Evolutionary conservation across 2,113 vertebrate species (phyloP).

Genomic region (Melanotaenia duboulayi): DNA sequence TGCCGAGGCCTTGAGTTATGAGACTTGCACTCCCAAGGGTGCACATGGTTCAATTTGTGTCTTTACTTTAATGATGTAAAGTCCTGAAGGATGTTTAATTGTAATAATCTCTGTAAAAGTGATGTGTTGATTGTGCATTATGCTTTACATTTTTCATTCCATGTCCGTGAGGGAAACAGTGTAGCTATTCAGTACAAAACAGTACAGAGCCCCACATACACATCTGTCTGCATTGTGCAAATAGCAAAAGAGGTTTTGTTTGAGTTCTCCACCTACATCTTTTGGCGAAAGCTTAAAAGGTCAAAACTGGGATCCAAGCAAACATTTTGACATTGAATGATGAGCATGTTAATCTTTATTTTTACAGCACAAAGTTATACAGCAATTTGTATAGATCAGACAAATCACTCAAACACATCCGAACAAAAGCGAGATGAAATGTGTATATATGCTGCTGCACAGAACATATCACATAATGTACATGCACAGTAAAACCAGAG

Average conservation of each 20-base stretch:
- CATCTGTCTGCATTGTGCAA: slow-evolving; percentile 18
- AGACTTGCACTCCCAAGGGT: not conserved
- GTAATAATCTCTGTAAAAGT: slow-evolving; percentile 14
- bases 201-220: not conserved
- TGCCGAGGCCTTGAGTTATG: not conserved
- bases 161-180: not conserved
- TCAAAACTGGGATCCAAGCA: slow-evolving; percentile 17
- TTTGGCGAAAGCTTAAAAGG: slow-evolving; percentile 36
- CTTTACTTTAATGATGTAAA: slow-evolving; percentile 1
- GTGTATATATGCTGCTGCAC: not conserved
- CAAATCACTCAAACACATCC: not conserved
- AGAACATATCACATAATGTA: not conserved
- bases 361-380: not conserved
- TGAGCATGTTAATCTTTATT: slow-evolving; percentile 24
- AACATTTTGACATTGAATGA: slow-evolving; percentile 22
- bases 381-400: not conserved
- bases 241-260: slow-evolving; percentile 41
- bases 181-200: slow-evolving; percentile 1
- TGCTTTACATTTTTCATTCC: not conserved
- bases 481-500: too few species aligned
- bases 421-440: not conserved
- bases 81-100: not conserved
- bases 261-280: slow-evolving; percentile 34
- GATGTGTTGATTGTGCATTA: not conserved
- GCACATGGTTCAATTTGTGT: not conserved